phyloP scores from a whole-genome alignment of 2,888 invertebrate genomes.

The Pheosia gnoma region DNA sequence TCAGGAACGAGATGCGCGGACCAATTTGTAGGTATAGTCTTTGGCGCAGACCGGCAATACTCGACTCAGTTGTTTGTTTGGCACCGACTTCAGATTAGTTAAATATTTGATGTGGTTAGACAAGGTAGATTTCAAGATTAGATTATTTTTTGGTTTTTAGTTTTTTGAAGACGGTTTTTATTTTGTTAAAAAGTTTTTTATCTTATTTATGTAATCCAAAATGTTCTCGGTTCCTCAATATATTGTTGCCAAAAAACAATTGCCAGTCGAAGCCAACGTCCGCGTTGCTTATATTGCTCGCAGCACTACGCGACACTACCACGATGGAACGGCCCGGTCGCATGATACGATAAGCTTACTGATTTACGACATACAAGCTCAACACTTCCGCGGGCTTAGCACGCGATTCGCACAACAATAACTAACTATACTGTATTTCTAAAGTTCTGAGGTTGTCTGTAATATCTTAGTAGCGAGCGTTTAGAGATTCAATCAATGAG shows the following conservation, averaged over 20 bases:
- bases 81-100: too few relatives aligned
- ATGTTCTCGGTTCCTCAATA: conserved; percentile 2
- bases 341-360: conserved; percentile 72
- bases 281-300: conserved; percentile 66
- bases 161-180: too few relatives aligned
- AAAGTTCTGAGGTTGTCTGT: background rate
- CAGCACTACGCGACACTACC: conserved; percentile 42
- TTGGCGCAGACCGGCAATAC: too few relatives aligned
- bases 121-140: too few relatives aligned
- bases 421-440: conserved; percentile 34
- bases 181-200: too few relatives aligned
- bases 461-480: background rate
- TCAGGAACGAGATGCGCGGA: too few relatives aligned
- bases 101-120: too few relatives aligned
- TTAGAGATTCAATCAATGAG: background rate
- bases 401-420: conserved; percentile 55
- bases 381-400: conserved; percentile 70
- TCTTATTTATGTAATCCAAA: too few relatives aligned
- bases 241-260: conserved; percentile 17
- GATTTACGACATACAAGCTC: conserved; percentile 77
- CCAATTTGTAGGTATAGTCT: too few relatives aligned
- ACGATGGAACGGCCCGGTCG: conserved; percentile 40
- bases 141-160: too few relatives aligned
- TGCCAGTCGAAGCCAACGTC: conserved; percentile 33
- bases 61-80: too few relatives aligned